A percentile compares a stretch with the other conserved stretches of the same genome.
phyloP scores from a whole-genome alignment of 2,888 invertebrate species.

The Zele albiditarsus region DNA sequence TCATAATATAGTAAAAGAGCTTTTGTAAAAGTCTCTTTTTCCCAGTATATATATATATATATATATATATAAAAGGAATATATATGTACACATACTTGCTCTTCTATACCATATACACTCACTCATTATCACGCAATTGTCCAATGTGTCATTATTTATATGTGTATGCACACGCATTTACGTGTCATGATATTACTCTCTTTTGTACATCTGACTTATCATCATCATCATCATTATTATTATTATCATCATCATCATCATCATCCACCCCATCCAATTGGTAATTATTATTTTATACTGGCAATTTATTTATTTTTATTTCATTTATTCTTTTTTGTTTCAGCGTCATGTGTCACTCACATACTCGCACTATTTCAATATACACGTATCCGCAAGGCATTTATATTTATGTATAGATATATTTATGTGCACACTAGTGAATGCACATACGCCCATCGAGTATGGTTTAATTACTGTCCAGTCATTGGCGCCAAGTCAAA shows the following conservation, averaged over 20 bases:
- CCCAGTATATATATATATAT: too few species aligned
- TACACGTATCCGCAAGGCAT: slow-evolving; percentile 22
- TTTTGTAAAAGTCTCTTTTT: background rate
- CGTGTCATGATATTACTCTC: background rate
- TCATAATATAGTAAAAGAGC: background rate
- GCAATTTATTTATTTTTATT: background rate
- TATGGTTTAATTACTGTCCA: slow-evolving; percentile 24
- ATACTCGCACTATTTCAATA: slow-evolving; percentile 12
- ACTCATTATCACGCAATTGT: background rate
- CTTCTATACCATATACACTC: background rate
- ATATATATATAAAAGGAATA: too few species aligned
- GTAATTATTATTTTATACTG: background rate
- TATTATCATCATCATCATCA: too few species aligned
- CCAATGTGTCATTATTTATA: background rate
- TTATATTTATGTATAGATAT: background rate
- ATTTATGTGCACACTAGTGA: slow-evolving; percentile 5
- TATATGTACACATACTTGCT: background rate
- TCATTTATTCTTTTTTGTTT: background rate
- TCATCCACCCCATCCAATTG: background rate
- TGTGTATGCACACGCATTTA: background rate
- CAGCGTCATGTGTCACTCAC: background rate
- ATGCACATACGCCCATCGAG: slow-evolving; percentile 21
- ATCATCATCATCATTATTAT: background rate
- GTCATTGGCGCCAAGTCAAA: slow-evolving; percentile 32
- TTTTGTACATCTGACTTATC: background rate